These are phyloP conservation scores for Smittia aterrima DNA, from an alignment of 2,888 invertebrate genomes.

Conservation along the genomic window DNA sequence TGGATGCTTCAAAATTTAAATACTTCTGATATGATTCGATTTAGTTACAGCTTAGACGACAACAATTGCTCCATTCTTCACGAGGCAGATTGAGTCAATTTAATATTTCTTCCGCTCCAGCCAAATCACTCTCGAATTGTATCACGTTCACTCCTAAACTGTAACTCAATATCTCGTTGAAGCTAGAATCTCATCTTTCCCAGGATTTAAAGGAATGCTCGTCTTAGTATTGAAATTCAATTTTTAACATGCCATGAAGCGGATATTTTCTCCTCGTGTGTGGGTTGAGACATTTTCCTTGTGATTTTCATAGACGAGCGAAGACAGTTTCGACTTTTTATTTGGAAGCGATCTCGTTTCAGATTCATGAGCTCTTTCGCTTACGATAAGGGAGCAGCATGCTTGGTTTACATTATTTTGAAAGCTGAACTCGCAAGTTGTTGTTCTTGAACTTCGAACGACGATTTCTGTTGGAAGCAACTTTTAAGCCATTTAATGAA, in stretches of 20 bases:
- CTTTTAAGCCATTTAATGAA: too few species aligned
- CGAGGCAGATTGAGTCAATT: constrained; percentile 19
- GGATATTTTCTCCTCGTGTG: not conserved
- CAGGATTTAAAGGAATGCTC: not conserved
- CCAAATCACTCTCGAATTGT: constrained; percentile 10
- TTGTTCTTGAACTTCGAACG: not conserved
- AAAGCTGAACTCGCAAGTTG: not conserved
- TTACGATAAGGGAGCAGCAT: too few species aligned
- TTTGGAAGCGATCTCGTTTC: constrained; percentile 14
- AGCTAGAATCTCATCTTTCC: not conserved
- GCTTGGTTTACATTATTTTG: too few species aligned
- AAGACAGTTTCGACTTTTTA: constrained; percentile 36
- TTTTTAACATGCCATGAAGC: constrained; percentile 23
- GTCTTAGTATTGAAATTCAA: constrained; percentile 30
- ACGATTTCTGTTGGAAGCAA: too few species aligned
- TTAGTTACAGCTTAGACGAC: too few species aligned
- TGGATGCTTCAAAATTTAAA: too few species aligned
- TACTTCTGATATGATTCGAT: too few species aligned
- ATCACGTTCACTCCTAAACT: constrained; percentile 13
- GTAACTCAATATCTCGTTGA: constrained; percentile 17
- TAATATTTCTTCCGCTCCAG: not conserved
- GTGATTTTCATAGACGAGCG: not conserved
- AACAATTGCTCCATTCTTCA: not conserved
- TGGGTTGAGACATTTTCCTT: not conserved
- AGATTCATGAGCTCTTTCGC: constrained; percentile 25